Conservation (phyloP, 1,140 invertebrate species). For the Caenorhabditis latens region DNA sequence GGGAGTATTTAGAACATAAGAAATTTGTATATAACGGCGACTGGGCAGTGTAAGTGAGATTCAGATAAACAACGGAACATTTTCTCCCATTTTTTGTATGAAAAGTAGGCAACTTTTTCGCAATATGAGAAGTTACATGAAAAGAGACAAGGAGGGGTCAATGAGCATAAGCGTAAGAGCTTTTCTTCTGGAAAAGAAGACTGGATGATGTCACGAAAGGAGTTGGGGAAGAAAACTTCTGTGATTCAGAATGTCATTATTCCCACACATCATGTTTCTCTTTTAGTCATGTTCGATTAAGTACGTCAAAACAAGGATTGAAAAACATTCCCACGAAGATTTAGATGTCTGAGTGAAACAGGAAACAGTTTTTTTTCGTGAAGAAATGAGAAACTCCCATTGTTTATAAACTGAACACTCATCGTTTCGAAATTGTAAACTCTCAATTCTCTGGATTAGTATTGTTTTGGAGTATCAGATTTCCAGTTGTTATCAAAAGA, state of each 20-base stretch:
- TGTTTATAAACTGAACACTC: no score
- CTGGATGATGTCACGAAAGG: conserved; percentile 1
- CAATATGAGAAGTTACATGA: not conserved
- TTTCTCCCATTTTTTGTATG: not conserved
- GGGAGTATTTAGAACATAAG: not conserved
- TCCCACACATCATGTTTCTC: conserved; percentile 10
- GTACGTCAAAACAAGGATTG: not conserved
- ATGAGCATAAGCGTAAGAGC: not conserved
- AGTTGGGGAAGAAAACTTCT: not conserved
- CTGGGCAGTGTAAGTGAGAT: not conserved
- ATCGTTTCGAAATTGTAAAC: no score
- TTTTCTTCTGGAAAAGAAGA: conserved; percentile 11
- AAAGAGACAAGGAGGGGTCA: not conserved
- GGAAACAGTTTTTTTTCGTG: no score
- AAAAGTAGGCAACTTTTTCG: not conserved
- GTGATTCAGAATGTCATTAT: not conserved
- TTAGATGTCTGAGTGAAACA: no score
- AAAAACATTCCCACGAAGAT: not conserved
- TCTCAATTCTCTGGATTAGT: no score
- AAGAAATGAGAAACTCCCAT: no score
- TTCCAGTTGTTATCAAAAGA: no score
- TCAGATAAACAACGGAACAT: conserved; percentile 21
- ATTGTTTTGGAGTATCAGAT: no score
- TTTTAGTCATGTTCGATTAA: not conserved
- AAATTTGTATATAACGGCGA: conserved; percentile 19